Evolutionary conservation across 2,113 vertebrate species (phyloP).

Genomic region (Crotalus viridis): DNA sequence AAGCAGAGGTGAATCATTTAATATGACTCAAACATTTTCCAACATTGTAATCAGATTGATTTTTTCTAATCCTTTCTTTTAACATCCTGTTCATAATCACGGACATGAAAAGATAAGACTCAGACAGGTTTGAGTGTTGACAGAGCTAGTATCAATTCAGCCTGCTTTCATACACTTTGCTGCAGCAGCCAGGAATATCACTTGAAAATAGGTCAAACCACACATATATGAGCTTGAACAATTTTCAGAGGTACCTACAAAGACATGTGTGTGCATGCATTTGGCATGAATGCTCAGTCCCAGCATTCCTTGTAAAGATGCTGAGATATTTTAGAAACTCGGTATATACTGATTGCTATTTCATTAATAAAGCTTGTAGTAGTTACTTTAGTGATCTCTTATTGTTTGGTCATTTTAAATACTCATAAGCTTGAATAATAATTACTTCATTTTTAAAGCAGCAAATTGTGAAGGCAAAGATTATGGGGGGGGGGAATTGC

Average conservation of each 20-base stretch:
- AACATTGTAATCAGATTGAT: neutral
- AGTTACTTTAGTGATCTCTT: neutral
- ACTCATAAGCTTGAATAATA: neutral
- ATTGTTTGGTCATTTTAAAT: neutral
- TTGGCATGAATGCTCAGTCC: neutral
- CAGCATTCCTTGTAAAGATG: neutral
- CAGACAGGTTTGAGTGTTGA: neutral
- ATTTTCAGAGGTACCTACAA: neutral
- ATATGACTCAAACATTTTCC: neutral
- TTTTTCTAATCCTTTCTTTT: neutral
- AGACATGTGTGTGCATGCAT: neutral
- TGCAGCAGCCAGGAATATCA: neutral
- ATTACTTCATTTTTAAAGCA: neutral
- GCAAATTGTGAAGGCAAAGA: neutral
- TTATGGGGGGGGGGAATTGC: neutral
- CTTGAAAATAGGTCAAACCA: neutral
- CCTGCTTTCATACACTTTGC: neutral
- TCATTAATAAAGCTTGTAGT: neutral
- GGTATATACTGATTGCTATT: neutral
- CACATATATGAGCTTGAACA: neutral
- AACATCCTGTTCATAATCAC: neutral
- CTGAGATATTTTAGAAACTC: neutral
- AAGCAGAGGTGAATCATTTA: neutral
- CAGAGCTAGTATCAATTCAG: neutral
- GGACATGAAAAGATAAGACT: neutral